Conservation (phyloP, 2,113 vertebrate genomes). For the Henicopernis longicauda region DNA sequence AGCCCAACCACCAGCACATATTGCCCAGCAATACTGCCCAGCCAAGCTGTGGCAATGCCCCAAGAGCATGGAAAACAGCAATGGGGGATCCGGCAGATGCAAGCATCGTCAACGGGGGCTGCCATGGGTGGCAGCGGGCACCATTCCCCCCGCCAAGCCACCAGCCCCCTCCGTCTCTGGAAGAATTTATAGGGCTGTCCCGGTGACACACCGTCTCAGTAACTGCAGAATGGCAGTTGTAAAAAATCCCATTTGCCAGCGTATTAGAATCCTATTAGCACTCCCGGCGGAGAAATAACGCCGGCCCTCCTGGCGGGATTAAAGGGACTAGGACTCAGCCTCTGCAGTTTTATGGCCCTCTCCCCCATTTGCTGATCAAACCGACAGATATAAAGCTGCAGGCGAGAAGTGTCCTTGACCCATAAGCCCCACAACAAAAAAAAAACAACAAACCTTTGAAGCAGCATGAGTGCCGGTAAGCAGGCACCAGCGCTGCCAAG, state of each 20-base stretch:
- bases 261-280: constrained; percentile 80
- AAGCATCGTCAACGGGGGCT: background rate
- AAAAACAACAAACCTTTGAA: background rate
- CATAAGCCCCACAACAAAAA: constrained; percentile 38
- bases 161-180: background rate
- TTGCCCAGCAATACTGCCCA: fast-evolving
- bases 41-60: fast-evolving
- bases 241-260: constrained; percentile 81
- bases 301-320: constrained; percentile 69
- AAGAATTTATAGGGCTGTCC: constrained; percentile 73
- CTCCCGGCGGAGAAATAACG: constrained; percentile 73
- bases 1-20: background rate
- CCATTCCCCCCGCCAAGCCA: background rate
- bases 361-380: constrained; percentile 61
- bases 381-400: constrained; percentile 70
- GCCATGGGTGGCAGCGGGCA: fast-evolving
- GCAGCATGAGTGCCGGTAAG: background rate
- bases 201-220: constrained; percentile 59
- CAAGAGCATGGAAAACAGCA: background rate
- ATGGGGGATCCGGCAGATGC: fast-evolving
- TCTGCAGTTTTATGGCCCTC: constrained; percentile 63
- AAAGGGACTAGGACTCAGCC: constrained; percentile 59
- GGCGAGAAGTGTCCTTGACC: constrained; percentile 71
- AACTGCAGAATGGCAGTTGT: constrained; percentile 76
- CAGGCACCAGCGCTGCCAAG: background rate